These are phyloP conservation scores for Neolamprologus variostigma DNA, from an alignment of 2,113 vertebrate genomes.

Conservation along the genomic window DNA sequence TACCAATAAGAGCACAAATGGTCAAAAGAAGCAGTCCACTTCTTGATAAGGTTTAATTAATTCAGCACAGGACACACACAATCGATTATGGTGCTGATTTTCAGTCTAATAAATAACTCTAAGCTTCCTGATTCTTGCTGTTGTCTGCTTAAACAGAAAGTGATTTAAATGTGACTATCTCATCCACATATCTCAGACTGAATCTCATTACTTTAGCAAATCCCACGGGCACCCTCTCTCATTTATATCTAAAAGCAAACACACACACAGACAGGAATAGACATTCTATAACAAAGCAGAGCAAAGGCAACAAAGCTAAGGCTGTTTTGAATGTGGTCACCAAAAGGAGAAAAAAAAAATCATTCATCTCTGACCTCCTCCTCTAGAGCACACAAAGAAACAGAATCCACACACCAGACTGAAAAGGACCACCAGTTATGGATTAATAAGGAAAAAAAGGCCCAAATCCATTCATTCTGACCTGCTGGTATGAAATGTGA, in stretches of 20 bases:
- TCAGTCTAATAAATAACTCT: not conserved
- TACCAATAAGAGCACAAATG: conserved; percentile 8
- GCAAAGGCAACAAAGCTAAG: conserved; percentile 4
- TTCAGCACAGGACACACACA: not conserved
- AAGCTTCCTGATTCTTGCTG: not conserved
- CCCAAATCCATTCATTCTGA: conserved; percentile 9
- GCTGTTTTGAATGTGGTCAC: not conserved
- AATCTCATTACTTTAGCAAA: conserved; percentile 39
- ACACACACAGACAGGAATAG: not conserved
- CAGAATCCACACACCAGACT: not conserved
- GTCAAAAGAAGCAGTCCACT: conserved; percentile 15
- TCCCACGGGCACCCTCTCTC: not conserved
- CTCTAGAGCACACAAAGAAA: not conserved
- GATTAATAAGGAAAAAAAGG: not conserved
- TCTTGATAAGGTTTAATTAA: conserved; percentile 36
- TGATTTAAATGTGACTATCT: not conserved
- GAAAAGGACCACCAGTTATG: not conserved
- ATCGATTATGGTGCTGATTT: not conserved
- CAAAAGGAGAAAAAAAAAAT: not conserved
- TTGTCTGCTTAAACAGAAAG: not conserved
- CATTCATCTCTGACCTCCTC: conserved; percentile 13
- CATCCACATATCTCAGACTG: not conserved
- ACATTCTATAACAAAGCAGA: conserved; percentile 11
- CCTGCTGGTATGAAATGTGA: conserved; percentile 26
- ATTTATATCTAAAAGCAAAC: conserved; percentile 18